These are phyloP conservation scores for Amblyteles armatorius DNA, from an alignment of 2,888 invertebrate species.

Conservation along the genomic window DNA sequence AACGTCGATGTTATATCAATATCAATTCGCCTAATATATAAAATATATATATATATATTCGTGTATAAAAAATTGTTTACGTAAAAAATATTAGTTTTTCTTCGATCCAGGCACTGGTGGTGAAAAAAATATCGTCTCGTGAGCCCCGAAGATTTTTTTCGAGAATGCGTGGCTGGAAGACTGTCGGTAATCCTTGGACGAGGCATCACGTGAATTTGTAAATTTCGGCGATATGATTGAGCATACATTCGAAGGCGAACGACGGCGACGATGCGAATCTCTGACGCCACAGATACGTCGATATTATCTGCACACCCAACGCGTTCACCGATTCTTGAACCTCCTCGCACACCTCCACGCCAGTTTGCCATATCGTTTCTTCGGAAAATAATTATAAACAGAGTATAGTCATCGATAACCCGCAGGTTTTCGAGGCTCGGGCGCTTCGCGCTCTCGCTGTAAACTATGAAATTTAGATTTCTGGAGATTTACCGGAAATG, in stretches of 20 bases:
- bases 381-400: background rate
- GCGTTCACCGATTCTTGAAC: slow-evolving; percentile 84
- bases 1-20: slow-evolving; percentile 9
- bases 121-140: slow-evolving; percentile 19
- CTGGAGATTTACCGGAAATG: no score
- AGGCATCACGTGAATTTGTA: slow-evolving; percentile 78
- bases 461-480: background rate
- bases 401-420: background rate
- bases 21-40: slow-evolving; percentile 11
- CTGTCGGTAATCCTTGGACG: background rate
- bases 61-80: slow-evolving; percentile 45
- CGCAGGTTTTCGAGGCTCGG: no score
- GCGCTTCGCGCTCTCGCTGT: no score
- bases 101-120: slow-evolving; percentile 51
- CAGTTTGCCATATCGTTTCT: slow-evolving; percentile 89
- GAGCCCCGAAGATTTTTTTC: background rate
- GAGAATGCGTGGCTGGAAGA: slow-evolving; percentile 35
- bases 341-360: slow-evolving; percentile 87
- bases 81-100: slow-evolving; percentile 53
- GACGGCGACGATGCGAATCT: slow-evolving; percentile 83
- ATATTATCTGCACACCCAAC: slow-evolving; percentile 81
- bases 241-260: slow-evolving; percentile 82
- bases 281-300: slow-evolving; percentile 85
- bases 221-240: slow-evolving; percentile 84
- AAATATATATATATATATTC: slow-evolving; percentile 22